Percentiles rank a stretch among this genome's conserved stretches.
These are phyloP conservation scores for Spizella passerina DNA, from an alignment of 2,797 vertebrate species.

Conservation along the genomic window DNA sequence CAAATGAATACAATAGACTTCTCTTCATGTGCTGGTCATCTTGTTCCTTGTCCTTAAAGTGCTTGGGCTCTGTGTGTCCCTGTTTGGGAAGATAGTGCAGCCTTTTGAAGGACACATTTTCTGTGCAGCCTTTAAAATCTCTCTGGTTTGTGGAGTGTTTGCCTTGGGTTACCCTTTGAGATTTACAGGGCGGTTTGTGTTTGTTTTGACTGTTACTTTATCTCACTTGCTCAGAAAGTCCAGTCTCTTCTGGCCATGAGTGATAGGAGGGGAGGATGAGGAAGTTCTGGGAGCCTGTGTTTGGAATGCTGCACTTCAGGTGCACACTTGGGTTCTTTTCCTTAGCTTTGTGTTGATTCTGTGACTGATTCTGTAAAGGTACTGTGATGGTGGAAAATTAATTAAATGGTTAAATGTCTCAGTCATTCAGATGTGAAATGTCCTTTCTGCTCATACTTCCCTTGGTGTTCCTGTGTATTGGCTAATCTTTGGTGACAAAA, in stretches of 20 bases:
- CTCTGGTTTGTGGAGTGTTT: neutral
- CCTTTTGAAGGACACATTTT: neutral
- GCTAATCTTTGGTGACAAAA: neutral
- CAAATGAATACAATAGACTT: neutral
- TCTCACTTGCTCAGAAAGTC: neutral
- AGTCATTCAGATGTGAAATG: neutral
- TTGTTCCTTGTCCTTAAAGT: neutral
- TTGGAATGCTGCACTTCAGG: neutral
- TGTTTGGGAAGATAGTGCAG: neutral
- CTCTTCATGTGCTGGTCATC: neutral
- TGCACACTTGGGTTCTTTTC: neutral
- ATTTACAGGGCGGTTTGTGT: neutral
- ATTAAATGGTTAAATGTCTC: neutral
- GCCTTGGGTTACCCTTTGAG: neutral
- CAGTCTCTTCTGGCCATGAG: neutral
- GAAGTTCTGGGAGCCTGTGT: neutral
- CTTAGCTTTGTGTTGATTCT: neutral
- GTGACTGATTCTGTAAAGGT: neutral
- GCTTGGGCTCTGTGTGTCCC: neutral
- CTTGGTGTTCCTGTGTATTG: neutral
- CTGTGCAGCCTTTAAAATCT: neutral
- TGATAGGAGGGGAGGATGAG: neutral
- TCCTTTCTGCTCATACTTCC: neutral
- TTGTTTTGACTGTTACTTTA: slow-evolving; percentile 56
- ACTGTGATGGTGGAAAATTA: neutral